phyloP scores from a whole-genome alignment of 2,113 vertebrate species.

The Microcebus ravelobensis region DNA sequence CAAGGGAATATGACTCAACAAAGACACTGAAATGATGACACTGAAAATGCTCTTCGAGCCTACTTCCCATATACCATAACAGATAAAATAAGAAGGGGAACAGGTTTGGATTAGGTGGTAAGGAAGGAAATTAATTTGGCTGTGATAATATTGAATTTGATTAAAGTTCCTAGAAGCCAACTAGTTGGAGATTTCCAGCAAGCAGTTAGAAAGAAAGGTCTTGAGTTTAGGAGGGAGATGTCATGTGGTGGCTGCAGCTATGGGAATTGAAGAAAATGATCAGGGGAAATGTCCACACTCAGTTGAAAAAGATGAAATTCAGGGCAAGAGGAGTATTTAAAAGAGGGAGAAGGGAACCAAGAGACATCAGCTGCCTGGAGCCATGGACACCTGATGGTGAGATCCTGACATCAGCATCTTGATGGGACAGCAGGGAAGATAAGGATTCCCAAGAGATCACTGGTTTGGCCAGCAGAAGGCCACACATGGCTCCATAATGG shows the following conservation, averaged over 20 bases:
- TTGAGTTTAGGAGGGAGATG: background rate
- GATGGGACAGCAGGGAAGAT: background rate
- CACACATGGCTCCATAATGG: rapidly evolving
- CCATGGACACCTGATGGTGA: background rate
- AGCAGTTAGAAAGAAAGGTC: background rate
- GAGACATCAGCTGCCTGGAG: background rate
- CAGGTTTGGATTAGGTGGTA: background rate
- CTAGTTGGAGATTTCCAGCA: background rate
- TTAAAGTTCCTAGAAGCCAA: background rate
- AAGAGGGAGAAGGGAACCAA: background rate
- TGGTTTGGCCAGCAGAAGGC: background rate
- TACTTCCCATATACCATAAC: background rate
- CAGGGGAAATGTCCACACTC: background rate
- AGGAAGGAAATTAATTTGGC: background rate
- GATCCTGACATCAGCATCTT: background rate
- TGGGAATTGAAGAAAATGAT: background rate
- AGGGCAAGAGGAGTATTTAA: background rate
- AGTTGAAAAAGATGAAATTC: background rate
- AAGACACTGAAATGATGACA: background rate
- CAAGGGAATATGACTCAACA: background rate
- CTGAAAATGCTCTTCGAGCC: background rate
- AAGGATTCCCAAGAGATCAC: background rate
- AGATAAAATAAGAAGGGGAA: background rate
- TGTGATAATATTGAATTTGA: background rate
- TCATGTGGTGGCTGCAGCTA: background rate